A percentile compares a stretch with the other conserved stretches of the same genome.
Conservation (phyloP, 2,888 invertebrate genomes). For the Drosophila robusta region DNA sequence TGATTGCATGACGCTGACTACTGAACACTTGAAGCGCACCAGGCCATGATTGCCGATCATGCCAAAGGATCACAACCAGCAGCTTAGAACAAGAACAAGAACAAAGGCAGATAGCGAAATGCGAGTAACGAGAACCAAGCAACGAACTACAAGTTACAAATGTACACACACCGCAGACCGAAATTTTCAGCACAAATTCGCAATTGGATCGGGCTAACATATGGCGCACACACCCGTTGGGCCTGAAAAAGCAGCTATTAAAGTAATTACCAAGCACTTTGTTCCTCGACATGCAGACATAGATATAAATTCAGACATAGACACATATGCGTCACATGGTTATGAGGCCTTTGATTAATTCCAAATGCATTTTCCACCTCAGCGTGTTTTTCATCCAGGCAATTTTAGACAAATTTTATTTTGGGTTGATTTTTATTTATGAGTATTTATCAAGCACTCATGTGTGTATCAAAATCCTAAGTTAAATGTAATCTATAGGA, state of each 20-base stretch:
- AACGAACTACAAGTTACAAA: constrained; percentile 1
- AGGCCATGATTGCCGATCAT: constrained; percentile 1
- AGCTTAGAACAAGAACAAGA: constrained; percentile 18
- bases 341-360: neutral
- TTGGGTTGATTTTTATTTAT: neutral
- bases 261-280: constrained; percentile 46
- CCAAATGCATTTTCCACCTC: neutral
- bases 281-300: neutral
- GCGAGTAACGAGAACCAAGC: neutral
- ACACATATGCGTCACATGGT: neutral
- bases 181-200: neutral
- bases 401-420: neutral
- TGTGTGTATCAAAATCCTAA: too few species aligned
- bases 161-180: neutral
- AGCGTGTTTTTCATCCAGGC: neutral
- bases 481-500: too few species aligned
- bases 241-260: constrained; percentile 29
- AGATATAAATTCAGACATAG: neutral
- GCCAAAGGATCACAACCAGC: constrained; percentile 12
- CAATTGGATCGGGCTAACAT: constrained; percentile 33
- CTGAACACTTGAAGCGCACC: constrained; percentile 20
- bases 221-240: constrained; percentile 31
- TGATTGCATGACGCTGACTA: constrained; percentile 17
- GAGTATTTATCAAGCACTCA: too few species aligned
- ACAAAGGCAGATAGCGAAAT: neutral